Evolutionary conservation across 2,888 invertebrate genomes (phyloP), one percentile per base, ranked within the genome.

Genomic region (Dichetophora obliterata): DNA sequence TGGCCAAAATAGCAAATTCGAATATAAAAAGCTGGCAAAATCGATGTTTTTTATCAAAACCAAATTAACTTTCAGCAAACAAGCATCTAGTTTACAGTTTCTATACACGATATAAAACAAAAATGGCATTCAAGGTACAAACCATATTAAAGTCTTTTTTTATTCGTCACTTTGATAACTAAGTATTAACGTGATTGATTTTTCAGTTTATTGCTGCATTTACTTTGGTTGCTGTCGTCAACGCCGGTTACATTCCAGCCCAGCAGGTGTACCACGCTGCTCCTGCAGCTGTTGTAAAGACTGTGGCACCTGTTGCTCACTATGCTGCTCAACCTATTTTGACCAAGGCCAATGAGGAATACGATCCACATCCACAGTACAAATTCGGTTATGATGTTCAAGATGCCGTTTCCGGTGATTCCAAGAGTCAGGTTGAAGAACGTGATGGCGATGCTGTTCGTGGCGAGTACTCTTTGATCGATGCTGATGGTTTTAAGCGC

Each of bases 351-450:
- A 82, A 82, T 19, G 84, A 86, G 24, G 86, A 88, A 79, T 87
- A 86, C 81, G 88, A 88, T 77, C 83, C 86, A 74, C 85, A 87
- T 80, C 87, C 87, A 63, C 86, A 86, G 79, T 88, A 88, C 81
- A 84, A 83, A 75, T 88, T 83, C 80, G 85, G 81, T n/a, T 88
- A 88, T 78, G 85, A 86, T 79, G 85, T 88, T 0, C 85, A 87
- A 76, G 88, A 88, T 74, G 59, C 82, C n/a, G 57, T 85, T 19
- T 86, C 88, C 24, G 88, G 88, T 9, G 88, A 88, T 77, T 84
- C 85, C n/a, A 88, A 89, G 83, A 85, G 82, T 75, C 88, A 88
- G 80, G 81, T 85, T 43, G 88, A 88, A 80, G 83, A 84, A 61
- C 87, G 88, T 59, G 86, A 86, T 79, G 88, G 88, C 48, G 88